Percentiles rank a stretch among this genome's conserved stretches.
Evolutionary conservation across 2,113 vertebrate species (phyloP).

Genomic region (cattle (Bos taurus)): ARS-UCD2.0 NC_037356.1:15975501-15976000

Average conservation of each 20-base stretch:
- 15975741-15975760: constrained; percentile 8
- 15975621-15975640: constrained; percentile 78
- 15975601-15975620: constrained; percentile 72
- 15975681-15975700: background rate
- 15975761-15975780: background rate
- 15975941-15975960: background rate
- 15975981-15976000: background rate
- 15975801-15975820: background rate
- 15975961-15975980: constrained; percentile 10
- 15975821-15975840: constrained; percentile 13
- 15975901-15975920: background rate
- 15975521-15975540: constrained; percentile 77
- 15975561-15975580: constrained; percentile 66
- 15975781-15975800: background rate
- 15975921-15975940: background rate
- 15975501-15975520: constrained; percentile 46
- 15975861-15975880: background rate
- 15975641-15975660: constrained; percentile 67
- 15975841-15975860: background rate
- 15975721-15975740: constrained; percentile 23
- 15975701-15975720: constrained; percentile 44
- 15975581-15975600: constrained; percentile 71
- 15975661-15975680: constrained; percentile 69
- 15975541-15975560: constrained; percentile 77
- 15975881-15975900: background rate